A percentile compares a stretch with the other conserved stretches of the same genome.
phyloP scores from a whole-genome alignment of 2,797 vertebrate genomes.

The Eleutherodactylus coqui region DNA sequence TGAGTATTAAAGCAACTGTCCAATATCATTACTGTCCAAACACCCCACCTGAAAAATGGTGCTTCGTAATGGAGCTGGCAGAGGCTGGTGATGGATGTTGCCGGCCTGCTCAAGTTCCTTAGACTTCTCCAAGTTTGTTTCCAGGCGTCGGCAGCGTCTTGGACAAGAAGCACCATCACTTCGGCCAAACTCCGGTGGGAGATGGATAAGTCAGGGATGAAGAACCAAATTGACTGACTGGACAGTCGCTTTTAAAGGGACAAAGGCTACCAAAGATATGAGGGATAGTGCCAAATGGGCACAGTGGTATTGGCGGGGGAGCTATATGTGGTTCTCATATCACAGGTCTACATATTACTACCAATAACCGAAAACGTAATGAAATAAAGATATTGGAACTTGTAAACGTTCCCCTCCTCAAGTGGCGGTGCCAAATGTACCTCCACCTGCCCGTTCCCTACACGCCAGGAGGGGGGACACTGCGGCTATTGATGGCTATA shows the following conservation, averaged over 20 bases:
- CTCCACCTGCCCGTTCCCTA: background rate
- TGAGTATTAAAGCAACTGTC: too few species aligned
- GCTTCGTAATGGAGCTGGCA: background rate
- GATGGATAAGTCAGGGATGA: too few species aligned
- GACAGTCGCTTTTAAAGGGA: too few species aligned
- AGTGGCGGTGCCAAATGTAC: background rate
- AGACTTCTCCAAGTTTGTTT: too few species aligned
- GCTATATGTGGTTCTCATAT: background rate
- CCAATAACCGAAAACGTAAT: background rate
- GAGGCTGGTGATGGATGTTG: background rate
- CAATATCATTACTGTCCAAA: too few species aligned
- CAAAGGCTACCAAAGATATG: background rate
- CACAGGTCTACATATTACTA: background rate
- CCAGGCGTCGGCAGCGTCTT: too few species aligned
- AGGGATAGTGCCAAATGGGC: background rate
- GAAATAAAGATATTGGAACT: background rate
- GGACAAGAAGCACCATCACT: too few species aligned
- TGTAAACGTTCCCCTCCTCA: background rate
- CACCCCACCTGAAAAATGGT: too few species aligned
- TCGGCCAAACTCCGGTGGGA: too few species aligned
- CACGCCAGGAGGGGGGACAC: background rate
- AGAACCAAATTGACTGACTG: too few species aligned
- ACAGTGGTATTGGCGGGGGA: background rate
- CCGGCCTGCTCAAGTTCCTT: too few species aligned
- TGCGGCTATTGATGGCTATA: slow-evolving; percentile 11